Conservation (phyloP, 1,140 invertebrate genomes). For the Colletes gigas region DNA sequence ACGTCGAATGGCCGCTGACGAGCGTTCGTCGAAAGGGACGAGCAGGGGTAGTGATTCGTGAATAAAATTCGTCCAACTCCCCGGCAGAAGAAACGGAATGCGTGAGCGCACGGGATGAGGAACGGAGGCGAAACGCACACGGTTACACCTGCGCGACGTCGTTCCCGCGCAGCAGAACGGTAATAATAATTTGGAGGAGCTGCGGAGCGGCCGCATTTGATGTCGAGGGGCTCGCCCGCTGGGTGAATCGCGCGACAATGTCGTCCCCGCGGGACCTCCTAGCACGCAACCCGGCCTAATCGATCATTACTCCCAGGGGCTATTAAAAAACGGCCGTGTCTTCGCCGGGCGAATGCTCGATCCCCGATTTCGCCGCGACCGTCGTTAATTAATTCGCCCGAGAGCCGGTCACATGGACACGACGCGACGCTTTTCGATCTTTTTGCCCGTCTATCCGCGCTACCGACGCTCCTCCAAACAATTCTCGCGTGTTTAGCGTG, state of each 20-base stretch:
- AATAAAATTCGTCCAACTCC: background rate
- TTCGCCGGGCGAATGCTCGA: constrained; percentile 27
- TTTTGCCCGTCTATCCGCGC: constrained; percentile 10
- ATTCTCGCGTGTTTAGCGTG: background rate
- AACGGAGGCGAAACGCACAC: background rate
- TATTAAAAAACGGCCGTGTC: constrained; percentile 53
- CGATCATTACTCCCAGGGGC: constrained; percentile 53
- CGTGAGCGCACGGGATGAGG: too few species aligned
- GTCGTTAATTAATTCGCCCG: constrained; percentile 52
- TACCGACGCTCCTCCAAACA: background rate
- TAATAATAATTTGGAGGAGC: constrained; percentile 59
- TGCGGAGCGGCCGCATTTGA: constrained; percentile 55
- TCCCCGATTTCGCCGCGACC: constrained; percentile 41
- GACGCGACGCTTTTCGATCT: constrained; percentile 29
- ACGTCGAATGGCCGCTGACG: too few species aligned
- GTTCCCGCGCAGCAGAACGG: constrained; percentile 41
- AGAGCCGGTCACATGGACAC: background rate
- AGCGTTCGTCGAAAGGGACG: too few species aligned
- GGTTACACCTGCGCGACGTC: constrained; percentile 36
- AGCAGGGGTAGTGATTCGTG: too few species aligned
- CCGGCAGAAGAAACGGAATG: too few species aligned
- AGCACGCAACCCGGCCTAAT: constrained; percentile 52
- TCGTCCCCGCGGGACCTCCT: constrained; percentile 52
- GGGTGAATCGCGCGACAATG: constrained; percentile 61
- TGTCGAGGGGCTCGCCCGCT: constrained; percentile 53